phyloP scores from a whole-genome alignment of 2,888 invertebrate species.

The Sisyra terminalis region DNA sequence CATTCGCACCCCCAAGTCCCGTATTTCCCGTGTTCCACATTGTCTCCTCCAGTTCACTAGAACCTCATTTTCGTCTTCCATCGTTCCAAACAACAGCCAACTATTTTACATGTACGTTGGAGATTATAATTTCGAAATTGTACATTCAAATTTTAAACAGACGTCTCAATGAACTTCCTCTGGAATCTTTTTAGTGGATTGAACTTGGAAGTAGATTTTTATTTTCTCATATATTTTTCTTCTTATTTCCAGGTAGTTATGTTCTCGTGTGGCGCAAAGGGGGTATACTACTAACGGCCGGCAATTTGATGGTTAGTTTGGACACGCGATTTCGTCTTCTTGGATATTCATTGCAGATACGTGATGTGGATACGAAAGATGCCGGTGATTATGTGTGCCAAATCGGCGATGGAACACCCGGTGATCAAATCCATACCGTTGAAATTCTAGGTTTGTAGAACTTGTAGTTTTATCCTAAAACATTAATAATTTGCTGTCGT shows the following conservation, averaged over 20 bases:
- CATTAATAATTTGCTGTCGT: no score
- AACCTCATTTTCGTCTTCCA: no score
- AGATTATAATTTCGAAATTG: no score
- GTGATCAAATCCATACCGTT: constrained; percentile 36
- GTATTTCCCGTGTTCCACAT: background rate
- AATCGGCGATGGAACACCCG: constrained; percentile 33
- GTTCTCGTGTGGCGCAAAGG: constrained; percentile 37
- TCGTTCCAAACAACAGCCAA: no score
- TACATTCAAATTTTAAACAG: no score
- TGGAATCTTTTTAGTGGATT: no score
- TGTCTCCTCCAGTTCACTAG: background rate
- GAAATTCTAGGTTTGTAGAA: constrained; percentile 32
- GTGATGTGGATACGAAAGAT: constrained; percentile 32
- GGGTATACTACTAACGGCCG: constrained; percentile 31
- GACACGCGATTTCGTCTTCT: constrained; percentile 31
- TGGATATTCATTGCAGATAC: constrained; percentile 32
- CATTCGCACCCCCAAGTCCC: background rate
- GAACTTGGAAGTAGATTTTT: no score
- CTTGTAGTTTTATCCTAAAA: no score
- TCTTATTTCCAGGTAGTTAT: constrained; percentile 27
- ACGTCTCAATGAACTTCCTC: no score
- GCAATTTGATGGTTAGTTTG: constrained; percentile 32
- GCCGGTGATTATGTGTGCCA: constrained; percentile 40
- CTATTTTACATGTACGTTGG: no score
- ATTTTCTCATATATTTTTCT: background rate